A percentile compares a stretch with the other conserved stretches of the same genome.
phyloP scores from a whole-genome alignment of 2,888 invertebrate genomes.

The Phengaris alcon region DNA sequence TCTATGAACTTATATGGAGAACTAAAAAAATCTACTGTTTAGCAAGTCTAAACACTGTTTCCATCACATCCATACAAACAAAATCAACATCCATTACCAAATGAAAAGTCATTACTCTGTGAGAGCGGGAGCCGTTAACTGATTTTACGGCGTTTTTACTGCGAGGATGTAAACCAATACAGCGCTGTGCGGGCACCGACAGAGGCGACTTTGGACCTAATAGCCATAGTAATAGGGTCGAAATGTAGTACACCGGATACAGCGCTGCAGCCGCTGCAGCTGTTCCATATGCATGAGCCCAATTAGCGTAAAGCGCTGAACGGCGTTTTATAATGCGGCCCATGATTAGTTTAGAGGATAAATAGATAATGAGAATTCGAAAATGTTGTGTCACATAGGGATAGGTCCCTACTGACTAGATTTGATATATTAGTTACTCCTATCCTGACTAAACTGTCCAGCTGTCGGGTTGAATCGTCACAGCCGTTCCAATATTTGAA shows the following conservation, averaged over 20 bases:
- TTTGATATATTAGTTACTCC: too few species aligned
- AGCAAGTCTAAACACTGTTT: neutral
- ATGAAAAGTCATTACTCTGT: constrained; percentile 32
- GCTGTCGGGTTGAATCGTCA: too few species aligned
- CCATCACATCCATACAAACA: neutral
- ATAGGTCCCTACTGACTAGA: too few species aligned
- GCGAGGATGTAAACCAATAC: constrained; percentile 37
- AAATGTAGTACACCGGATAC: neutral
- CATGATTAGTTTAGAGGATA: constrained; percentile 11
- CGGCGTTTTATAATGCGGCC: neutral
- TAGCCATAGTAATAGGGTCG: neutral
- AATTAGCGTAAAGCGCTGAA: constrained; percentile 13
- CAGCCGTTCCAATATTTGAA: too few species aligned
- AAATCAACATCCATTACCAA: neutral
- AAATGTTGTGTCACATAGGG: neutral
- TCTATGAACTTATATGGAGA: neutral
- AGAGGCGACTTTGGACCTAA: neutral
- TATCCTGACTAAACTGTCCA: too few species aligned
- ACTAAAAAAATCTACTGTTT: too few species aligned
- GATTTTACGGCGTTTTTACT: constrained; percentile 36
- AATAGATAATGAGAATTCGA: neutral
- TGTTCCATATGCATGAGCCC: constrained; percentile 7
- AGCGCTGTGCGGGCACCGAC: too few species aligned
- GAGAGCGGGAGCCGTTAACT: constrained; percentile 35
- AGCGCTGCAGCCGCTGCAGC: neutral